Base-by-base conservation (phyloP, 2,797 vertebrate species). In the Acridotheres tristis region DNA sequence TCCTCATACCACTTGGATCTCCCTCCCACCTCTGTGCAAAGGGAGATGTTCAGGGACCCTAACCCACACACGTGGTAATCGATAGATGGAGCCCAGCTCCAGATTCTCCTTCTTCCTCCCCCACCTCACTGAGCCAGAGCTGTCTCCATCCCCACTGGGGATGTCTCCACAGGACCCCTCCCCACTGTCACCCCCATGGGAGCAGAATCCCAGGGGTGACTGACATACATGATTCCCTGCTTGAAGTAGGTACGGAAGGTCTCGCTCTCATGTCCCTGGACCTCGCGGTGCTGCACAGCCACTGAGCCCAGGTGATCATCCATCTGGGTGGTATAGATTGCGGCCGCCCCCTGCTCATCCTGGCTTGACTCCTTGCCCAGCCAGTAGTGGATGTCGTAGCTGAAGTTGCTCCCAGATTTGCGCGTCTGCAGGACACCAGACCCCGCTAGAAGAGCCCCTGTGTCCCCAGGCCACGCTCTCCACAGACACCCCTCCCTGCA, bases 361-460 rank as follows among this genome's bases (percentile, higher is more conserved):
- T 97, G 97, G 29, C 98, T 98, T 0, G 98, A 98, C 12, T 86
- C 67, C 20, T 92, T 97, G 65, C 98, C 98, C 32, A 99, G 89
- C 98, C 98, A 99, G 97, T 96, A 99, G 97, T 99, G 98, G 96
- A 99, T 97, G 88, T 98, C 97, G 6, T 99, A 98, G 89, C 96
- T 97, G 94, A 98, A 97, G 73, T 14, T 66, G 84, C 69, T 98
- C 84, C 97, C 97, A 1, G 96, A 97, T 95, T 98, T 98, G 85
- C 98, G 98, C 1, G 98, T 98, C 98, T 99, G 90, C 68, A 42
- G 88, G 75, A 80, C 69, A 91, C 12, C 50, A 0, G 22, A 19
- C 25, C 36, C 20, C 1, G 0, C 16, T 89, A 87, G 84, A 73
- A 79, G 7, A 69, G 47, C 17, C 38, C 21, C 23, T 0, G 1